Evolutionary conservation across 2,113 vertebrate species (phyloP), one percentile per base, ranked within the genome.

Genomic region (Oenanthe melanoleuca): DNA sequence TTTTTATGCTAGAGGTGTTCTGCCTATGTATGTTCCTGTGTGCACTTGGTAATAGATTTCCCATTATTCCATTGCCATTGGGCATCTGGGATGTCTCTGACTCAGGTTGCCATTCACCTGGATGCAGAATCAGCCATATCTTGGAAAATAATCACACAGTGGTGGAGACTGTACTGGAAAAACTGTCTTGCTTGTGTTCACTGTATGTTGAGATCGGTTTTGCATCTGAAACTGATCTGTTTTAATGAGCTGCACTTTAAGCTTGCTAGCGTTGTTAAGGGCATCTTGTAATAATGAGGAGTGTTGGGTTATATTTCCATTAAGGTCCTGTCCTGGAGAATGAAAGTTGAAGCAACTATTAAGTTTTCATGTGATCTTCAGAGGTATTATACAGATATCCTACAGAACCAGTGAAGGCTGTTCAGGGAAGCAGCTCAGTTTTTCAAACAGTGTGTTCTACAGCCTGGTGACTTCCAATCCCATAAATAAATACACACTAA

Each of bases 221-320:
- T 93, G 57, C 52, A 63, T 84, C 15, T 71, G 38, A 74, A 95
- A 80, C 11, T 14, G 42, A 26, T 90, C 61, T 88, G 50, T 49
- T 87, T 95, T 91, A 85, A 71, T 80, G 50, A 87, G 38, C 38
- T 94, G 53, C 26, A 5, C 42, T 84, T 61, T 9, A 22, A 38
- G 49, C 60, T 92, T 81, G 22, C 26, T 66, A 17, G 38, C 2
- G 16, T 29, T 56, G 7, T 70, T 66, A 73, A 78, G 26, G n/a
- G 8, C 42, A 31, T 57, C 56, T 66, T 78, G 49, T 61, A 28
- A 47, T 60, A 60, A 42, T 69, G 44, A 69, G 60, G 74, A 63
- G 34, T 18, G 34, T 29, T 69, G 5, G 20, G 42, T 57, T 59
- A 1, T 52, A 21, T 67, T 71, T 49, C 18, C 28, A 14, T 52